Evolutionary conservation across 1,140 invertebrate genomes (phyloP), one percentile per base, ranked within the genome.

Genomic region (Drosophila punjabiensis): DNA sequence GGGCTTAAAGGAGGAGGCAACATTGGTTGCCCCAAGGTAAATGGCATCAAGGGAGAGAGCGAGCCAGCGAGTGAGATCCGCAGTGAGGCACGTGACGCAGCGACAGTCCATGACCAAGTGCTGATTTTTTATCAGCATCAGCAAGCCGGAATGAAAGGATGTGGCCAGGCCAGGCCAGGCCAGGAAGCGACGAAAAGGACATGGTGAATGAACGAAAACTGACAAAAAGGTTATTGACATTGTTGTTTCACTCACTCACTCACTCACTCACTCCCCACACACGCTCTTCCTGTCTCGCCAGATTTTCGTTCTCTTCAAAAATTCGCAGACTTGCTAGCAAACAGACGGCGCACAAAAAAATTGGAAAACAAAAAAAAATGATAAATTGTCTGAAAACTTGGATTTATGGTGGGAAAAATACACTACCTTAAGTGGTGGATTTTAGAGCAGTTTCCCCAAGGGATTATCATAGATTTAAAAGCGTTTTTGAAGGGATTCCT

Each of bases 81-180:
- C 56, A 66, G 32, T 45, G 64, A 74, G 86, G 85, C 85, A 89
- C 85, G 85, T 89, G 85, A 89, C 85, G 86, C 85, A 82, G 85
- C 81, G 86, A 89, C 81, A 90, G 86, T 89, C 86, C 86, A 89
- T 89, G 86, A 90, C 86, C 86, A 89, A 89, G 86, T 89, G 86
- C 86, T 90, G 86, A 89, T 89, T 90, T 89, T 79, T 82, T 84
- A 89, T 89, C 74, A 67, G 75, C 64, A 73, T 53, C 80, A 81
- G 88, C 73, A 70, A 70, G 74, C 64, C 71, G 64, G 67, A 88
- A 61, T 60, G 32, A 48, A 33, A 48, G 82, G 37, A 48, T 45
- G 55, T 37, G 60, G 53, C 37, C 48, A 33, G 64, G 32, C 20
- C 37, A 32, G 58, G 24, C 41, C 41, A 18, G 61, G 52, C 61